phyloP scores from a whole-genome alignment of 2,113 vertebrate species.

The Boulengeromyrus knoepffleri region DNA sequence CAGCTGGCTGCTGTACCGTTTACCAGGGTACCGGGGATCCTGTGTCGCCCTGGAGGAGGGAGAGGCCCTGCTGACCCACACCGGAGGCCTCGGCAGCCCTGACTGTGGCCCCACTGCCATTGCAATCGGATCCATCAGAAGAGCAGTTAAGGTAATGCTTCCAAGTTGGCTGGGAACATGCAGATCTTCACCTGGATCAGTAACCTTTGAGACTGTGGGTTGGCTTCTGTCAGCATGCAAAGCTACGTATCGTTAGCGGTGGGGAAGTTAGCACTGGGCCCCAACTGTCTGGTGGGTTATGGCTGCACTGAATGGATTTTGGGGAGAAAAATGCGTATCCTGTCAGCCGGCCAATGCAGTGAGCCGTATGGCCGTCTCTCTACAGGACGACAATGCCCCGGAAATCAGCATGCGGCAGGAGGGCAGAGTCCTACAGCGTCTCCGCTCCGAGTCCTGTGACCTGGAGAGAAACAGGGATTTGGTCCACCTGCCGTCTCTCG shows the following conservation, averaged over 20 bases:
- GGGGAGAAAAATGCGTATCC: background rate
- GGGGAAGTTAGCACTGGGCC: background rate
- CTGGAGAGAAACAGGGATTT: constrained; percentile 58
- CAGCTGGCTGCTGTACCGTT: constrained; percentile 80
- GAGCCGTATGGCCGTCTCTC: constrained; percentile 6
- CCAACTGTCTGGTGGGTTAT: background rate
- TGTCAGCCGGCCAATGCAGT: background rate
- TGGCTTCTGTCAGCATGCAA: background rate
- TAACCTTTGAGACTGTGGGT: background rate
- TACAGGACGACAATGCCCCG: constrained; percentile 63
- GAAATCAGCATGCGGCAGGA: constrained; percentile 57
- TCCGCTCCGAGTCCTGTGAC: constrained; percentile 52
- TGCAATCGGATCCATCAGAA: constrained; percentile 68
- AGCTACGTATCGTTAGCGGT: background rate
- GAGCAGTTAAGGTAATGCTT: constrained; percentile 65
- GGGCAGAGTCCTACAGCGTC: constrained; percentile 37
- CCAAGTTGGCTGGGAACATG: background rate
- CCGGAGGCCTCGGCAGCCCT: constrained; percentile 44
- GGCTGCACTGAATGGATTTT: constrained; percentile 25
- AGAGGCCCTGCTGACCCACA: constrained; percentile 55
- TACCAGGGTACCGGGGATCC: constrained; percentile 65
- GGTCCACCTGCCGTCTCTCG: constrained; percentile 50
- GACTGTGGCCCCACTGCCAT: constrained; percentile 45
- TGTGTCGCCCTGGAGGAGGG: constrained; percentile 74
- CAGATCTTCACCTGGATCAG: background rate